Evolutionary conservation across 2,888 invertebrate genomes (phyloP).

Genomic region (Catocala fraxini): DNA sequence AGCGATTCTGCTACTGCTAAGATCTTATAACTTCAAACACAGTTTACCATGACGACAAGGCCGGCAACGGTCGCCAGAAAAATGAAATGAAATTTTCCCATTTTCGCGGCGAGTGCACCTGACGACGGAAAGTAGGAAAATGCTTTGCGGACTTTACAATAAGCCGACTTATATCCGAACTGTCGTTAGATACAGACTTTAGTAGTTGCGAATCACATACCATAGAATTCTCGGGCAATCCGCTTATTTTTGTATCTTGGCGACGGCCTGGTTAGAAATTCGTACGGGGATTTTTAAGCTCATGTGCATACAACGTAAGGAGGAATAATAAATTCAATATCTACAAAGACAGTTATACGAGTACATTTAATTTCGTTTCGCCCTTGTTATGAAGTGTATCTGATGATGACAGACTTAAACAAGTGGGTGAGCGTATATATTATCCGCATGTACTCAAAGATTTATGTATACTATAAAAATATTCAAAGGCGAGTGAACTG

Average conservation of each 20-base stretch:
- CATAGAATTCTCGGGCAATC: constrained; percentile 49
- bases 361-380: constrained; percentile 21
- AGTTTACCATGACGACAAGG: constrained; percentile 37
- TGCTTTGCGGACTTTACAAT: constrained; percentile 67
- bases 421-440: no score
- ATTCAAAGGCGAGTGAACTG: background rate
- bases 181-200: constrained; percentile 65
- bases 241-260: constrained; percentile 51
- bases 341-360: constrained; percentile 19
- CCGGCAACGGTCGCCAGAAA: constrained; percentile 51
- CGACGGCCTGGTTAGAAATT: constrained; percentile 24
- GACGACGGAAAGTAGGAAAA: constrained; percentile 65
- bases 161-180: constrained; percentile 68
- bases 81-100: constrained; percentile 67
- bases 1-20: constrained; percentile 10
- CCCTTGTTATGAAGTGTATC: no score
- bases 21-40: constrained; percentile 39
- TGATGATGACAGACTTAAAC: no score
- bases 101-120: constrained; percentile 66
- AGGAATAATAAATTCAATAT: constrained; percentile 18
- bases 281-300: constrained; percentile 22
- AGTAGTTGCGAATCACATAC: constrained; percentile 60
- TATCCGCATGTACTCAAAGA: no score
- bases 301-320: constrained; percentile 30
- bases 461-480: no score